Percentiles rank a stretch among this genome's conserved stretches.
Conservation (phyloP, 2,888 invertebrate species). For the Sesia bembeciformis region DNA sequence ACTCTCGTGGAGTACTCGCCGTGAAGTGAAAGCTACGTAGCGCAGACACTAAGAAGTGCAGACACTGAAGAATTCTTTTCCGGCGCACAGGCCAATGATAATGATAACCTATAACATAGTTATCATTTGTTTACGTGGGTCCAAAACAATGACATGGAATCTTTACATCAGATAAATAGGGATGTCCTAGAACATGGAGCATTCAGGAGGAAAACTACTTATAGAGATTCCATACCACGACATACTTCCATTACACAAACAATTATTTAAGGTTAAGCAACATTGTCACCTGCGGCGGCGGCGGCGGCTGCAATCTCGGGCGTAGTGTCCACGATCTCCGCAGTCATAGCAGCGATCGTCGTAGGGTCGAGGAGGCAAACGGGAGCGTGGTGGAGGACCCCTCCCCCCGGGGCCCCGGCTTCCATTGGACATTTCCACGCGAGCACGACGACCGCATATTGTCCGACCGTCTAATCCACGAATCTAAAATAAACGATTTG, state of each 20-base stretch:
- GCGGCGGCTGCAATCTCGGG: slow-evolving; percentile 89
- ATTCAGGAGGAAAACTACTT: background rate
- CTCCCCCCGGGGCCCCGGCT: slow-evolving; percentile 76
- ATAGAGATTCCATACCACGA: slow-evolving; percentile 43
- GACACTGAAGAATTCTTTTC: slow-evolving; percentile 70
- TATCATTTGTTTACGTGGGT: slow-evolving; percentile 71
- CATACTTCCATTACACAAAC: slow-evolving; percentile 15
- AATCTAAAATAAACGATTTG: slow-evolving; percentile 26
- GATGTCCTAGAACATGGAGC: background rate
- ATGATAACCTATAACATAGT: slow-evolving; percentile 76
- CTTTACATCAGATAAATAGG: slow-evolving; percentile 11
- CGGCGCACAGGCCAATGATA: slow-evolving; percentile 75
- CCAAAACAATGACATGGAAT: slow-evolving; percentile 53
- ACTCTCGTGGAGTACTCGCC: slow-evolving; percentile 65
- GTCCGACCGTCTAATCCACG: slow-evolving; percentile 83
- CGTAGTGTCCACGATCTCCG: slow-evolving; percentile 94
- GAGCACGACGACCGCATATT: slow-evolving; percentile 90
- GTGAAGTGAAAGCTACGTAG: slow-evolving; percentile 72
- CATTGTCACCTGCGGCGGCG: slow-evolving; percentile 69
- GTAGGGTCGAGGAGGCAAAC: slow-evolving; percentile 85
- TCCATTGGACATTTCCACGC: slow-evolving; percentile 94
- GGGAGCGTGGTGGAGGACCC: slow-evolving; percentile 74
- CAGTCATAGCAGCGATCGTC: slow-evolving; percentile 96
- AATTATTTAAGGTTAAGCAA: background rate
- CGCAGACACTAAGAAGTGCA: slow-evolving; percentile 73